A percentile compares a stretch with the other conserved stretches of the same genome.
Evolutionary conservation across 2,797 vertebrate genomes (phyloP).

Genomic region (Poeciliopsis gracilis): DNA sequence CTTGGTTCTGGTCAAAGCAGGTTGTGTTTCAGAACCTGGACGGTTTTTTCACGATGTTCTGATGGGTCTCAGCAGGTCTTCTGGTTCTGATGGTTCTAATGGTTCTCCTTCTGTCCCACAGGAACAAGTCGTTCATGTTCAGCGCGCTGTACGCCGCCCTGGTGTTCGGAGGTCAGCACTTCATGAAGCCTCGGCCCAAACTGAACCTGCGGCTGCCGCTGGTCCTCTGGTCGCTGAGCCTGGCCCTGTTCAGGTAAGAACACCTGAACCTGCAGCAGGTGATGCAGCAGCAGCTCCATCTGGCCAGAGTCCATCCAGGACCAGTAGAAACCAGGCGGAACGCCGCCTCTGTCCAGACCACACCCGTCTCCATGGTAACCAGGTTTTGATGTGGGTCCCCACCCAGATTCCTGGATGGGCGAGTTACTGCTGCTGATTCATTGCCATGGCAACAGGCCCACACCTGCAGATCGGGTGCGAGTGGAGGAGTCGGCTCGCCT

Average conservation of each 20-base stretch:
- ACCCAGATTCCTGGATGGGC: background rate
- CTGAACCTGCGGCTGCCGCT: slow-evolving; percentile 55
- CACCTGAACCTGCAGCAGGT: background rate
- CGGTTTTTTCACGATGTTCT: no score
- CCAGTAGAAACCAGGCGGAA: background rate
- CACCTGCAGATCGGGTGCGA: background rate
- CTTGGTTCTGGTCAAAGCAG: background rate
- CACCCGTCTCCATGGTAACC: slow-evolving; percentile 11
- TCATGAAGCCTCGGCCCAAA: slow-evolving; percentile 57
- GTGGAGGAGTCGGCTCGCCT: background rate
- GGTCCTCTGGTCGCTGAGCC: slow-evolving; percentile 57
- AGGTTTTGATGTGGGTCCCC: background rate
- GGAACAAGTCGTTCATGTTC: slow-evolving; percentile 53
- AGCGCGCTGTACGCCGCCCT: slow-evolving; percentile 53
- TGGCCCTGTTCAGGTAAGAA: slow-evolving; percentile 60
- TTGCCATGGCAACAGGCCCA: slow-evolving; percentile 6
- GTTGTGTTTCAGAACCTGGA: background rate
- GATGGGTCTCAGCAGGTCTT: background rate
- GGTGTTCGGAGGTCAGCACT: slow-evolving; percentile 58
- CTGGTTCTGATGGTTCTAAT: background rate
- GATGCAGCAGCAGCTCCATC: background rate
- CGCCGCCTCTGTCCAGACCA: background rate
- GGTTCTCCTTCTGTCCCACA: background rate
- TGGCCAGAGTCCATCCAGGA: background rate
- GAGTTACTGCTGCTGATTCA: background rate